These are phyloP conservation scores for Contarinia nasturtii DNA, from an alignment of 1,140 invertebrate species.

Conservation along the genomic window DNA sequence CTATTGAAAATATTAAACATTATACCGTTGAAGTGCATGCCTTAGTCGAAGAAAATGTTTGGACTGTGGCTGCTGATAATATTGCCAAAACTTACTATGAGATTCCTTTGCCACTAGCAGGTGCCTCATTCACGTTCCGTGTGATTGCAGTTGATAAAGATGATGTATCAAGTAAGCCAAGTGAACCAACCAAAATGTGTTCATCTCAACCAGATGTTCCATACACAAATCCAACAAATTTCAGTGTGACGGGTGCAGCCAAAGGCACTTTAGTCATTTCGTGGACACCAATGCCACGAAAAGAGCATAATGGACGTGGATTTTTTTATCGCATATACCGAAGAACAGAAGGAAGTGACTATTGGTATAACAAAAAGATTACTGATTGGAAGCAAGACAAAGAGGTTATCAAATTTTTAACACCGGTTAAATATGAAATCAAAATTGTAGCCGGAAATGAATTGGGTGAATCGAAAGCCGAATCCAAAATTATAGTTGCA, in stretches of 20 bases:
- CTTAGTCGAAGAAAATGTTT: too few species aligned
- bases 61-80: too few species aligned
- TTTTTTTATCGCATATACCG: slow-evolving; percentile 86
- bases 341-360: slow-evolving; percentile 56
- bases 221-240: slow-evolving; percentile 86
- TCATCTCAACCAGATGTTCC: slow-evolving; percentile 77
- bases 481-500: slow-evolving; percentile 63
- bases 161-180: too few species aligned
- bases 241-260: slow-evolving; percentile 69
- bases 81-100: too few species aligned
- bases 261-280: slow-evolving; percentile 83
- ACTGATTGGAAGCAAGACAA: slow-evolving; percentile 51
- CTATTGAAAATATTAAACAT: too few species aligned
- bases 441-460: slow-evolving; percentile 86
- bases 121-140: too few species aligned
- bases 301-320: slow-evolving; percentile 86
- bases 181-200: slow-evolving; percentile 60
- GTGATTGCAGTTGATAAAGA: too few species aligned
- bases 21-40: too few species aligned
- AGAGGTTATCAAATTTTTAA: slow-evolving; percentile 55
- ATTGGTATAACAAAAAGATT: slow-evolving; percentile 56
- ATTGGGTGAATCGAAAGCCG: slow-evolving; percentile 67
- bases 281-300: slow-evolving; percentile 91
- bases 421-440: slow-evolving; percentile 86
- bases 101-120: too few species aligned